A percentile compares a stretch with the other conserved stretches of the same genome.
Evolutionary conservation across 2,113 vertebrate species (phyloP).

Genomic region (Gambusia affinis): DNA sequence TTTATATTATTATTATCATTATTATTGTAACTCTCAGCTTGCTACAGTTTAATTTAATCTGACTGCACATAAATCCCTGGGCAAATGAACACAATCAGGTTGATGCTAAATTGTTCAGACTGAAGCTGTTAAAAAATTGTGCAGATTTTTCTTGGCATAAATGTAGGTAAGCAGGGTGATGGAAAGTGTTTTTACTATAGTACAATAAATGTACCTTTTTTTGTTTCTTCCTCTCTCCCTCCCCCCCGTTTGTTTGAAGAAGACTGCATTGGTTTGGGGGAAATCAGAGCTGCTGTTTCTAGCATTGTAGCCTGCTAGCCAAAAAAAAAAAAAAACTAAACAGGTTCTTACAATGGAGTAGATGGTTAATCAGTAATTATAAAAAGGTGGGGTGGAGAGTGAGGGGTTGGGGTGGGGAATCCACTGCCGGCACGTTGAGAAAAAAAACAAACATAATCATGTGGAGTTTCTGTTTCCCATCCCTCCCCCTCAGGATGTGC

Average conservation of each 20-base stretch:
- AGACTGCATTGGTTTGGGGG: constrained; percentile 2
- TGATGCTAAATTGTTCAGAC: constrained; percentile 36
- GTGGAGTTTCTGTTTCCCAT: constrained; percentile 27
- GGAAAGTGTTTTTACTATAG: constrained; percentile 32
- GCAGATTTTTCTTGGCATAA: constrained; percentile 33
- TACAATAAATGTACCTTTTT: no score
- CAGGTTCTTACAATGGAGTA: constrained; percentile 46
- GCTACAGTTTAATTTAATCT: constrained; percentile 8
- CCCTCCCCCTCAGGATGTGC: constrained; percentile 58
- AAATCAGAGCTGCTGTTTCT: constrained; percentile 38
- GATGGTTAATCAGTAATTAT: constrained; percentile 39
- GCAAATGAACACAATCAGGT: constrained; percentile 37
- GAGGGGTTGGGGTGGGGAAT: constrained; percentile 6
- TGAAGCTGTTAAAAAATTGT: constrained; percentile 14
- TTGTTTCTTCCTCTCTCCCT: background rate
- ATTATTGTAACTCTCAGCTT: constrained; percentile 2
- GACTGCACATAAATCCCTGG: constrained; percentile 26
- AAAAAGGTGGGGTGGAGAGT: no score
- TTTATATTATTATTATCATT: background rate
- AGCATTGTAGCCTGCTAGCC: constrained; percentile 70
- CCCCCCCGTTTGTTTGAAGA: constrained; percentile 14
- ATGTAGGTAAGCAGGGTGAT: constrained; percentile 57
- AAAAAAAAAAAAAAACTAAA: constrained; percentile 42
- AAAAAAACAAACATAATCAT: constrained; percentile 35
- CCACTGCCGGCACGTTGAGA: constrained; percentile 11